These are phyloP conservation scores for Poeciliopsis prolifica DNA, from an alignment of 2,113 vertebrate species.

Conservation along the genomic window DNA sequence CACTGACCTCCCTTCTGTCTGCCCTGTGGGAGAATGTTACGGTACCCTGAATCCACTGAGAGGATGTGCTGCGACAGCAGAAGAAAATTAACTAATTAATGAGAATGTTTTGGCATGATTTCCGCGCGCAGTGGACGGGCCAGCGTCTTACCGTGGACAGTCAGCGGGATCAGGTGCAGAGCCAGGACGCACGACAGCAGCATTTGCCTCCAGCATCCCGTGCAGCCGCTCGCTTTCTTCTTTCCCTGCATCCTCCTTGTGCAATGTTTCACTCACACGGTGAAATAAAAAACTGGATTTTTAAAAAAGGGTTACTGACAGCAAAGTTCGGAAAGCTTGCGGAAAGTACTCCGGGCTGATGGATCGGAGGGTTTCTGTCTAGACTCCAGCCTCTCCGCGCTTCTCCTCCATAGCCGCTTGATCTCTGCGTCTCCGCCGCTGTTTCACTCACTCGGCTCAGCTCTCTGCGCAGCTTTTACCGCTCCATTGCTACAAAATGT, in stretches of 20 bases:
- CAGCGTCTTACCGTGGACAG: conserved; percentile 77
- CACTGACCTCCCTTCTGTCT: conserved; percentile 67
- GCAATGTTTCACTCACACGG: conserved; percentile 18
- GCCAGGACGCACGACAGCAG: conserved; percentile 72
- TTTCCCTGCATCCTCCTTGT: conserved; percentile 65
- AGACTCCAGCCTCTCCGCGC: conserved; percentile 63
- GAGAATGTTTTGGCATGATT: background rate
- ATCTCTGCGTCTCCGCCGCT: conserved; percentile 36
- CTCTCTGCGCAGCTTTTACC: conserved; percentile 47
- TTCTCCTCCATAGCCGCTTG: conserved; percentile 71
- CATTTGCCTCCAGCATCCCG: conserved; percentile 74
- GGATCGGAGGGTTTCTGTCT: conserved; percentile 44
- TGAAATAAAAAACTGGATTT: background rate
- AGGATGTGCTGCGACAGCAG: conserved; percentile 17
- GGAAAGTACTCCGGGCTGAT: conserved; percentile 55
- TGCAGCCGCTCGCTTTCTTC: conserved; percentile 56
- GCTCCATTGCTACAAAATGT: conserved; percentile 61
- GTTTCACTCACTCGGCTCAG: conserved; percentile 27
- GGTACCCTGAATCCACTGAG: conserved; percentile 25
- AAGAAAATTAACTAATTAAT: background rate
- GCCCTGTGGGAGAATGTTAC: conserved; percentile 48
- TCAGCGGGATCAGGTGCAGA: conserved; percentile 70
- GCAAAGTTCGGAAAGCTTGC: conserved; percentile 8
- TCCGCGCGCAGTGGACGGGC: background rate
- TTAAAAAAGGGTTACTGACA: background rate